These are phyloP conservation scores for Ligdia adustata DNA, from an alignment of 2,888 invertebrate genomes.

Conservation along the genomic window DNA sequence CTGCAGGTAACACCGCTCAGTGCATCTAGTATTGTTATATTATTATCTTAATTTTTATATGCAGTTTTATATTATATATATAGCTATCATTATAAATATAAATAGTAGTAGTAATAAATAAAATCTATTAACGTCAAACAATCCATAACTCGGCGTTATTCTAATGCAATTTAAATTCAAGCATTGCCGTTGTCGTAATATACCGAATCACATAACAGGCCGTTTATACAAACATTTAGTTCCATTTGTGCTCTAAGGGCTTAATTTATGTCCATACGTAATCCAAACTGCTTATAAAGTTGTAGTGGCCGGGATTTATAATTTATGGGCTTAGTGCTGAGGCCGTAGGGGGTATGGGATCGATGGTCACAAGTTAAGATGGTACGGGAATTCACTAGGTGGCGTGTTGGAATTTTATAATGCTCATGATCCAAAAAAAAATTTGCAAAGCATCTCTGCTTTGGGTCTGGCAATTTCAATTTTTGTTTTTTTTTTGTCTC, in stretches of 20 bases:
- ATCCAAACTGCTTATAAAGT: constrained; percentile 45
- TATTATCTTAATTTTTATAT: no score
- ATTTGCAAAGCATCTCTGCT: no score
- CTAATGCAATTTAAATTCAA: constrained; percentile 25
- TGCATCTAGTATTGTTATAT: no score
- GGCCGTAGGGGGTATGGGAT: constrained; percentile 29
- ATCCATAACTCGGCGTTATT: constrained; percentile 21
- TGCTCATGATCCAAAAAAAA: no score
- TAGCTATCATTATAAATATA: no score
- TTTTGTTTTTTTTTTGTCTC: no score
- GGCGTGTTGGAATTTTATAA: no score
- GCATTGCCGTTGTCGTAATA: constrained; percentile 22
- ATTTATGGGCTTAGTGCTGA: constrained; percentile 33
- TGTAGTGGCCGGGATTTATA: constrained; percentile 41
- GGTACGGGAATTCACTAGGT: no score
- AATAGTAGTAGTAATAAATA: not conserved
- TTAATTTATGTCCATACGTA: constrained; percentile 52
- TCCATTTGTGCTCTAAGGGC: constrained; percentile 35
- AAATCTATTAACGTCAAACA: not conserved
- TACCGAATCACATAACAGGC: constrained; percentile 25
- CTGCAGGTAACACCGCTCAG: no score
- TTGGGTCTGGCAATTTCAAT: no score
- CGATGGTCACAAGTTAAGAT: constrained; percentile 33
- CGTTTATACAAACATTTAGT: constrained; percentile 30
- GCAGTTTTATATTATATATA: no score